phyloP scores from a whole-genome alignment of 2,113 vertebrate genomes.

The Macrotus californicus region DNA sequence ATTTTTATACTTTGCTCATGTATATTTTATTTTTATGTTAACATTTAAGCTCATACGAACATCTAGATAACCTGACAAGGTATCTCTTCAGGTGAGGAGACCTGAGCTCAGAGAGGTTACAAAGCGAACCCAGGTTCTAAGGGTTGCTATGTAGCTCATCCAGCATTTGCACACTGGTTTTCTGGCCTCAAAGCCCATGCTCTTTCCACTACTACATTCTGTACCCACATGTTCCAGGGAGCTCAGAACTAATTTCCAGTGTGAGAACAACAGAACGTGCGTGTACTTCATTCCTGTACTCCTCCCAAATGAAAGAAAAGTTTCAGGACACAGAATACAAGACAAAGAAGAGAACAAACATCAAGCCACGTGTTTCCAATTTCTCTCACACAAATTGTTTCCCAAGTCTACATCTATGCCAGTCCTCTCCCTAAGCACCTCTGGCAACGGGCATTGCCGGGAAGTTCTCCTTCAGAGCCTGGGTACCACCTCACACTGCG shows the following conservation, averaged over 20 bases:
- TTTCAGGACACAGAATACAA: background rate
- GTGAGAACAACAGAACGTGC: background rate
- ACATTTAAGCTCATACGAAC: background rate
- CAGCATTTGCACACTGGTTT: background rate
- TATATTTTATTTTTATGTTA: background rate
- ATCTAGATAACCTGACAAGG: background rate
- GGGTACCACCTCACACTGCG: background rate
- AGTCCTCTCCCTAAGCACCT: background rate
- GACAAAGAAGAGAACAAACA: background rate
- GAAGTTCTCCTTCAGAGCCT: background rate
- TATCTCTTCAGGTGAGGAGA: background rate
- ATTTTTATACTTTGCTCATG: background rate
- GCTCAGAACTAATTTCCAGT: background rate
- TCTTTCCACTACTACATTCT: background rate
- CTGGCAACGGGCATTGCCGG: background rate
- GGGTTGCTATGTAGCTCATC: background rate
- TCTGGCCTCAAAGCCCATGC: background rate
- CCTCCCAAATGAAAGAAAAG: background rate
- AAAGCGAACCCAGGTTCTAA: background rate
- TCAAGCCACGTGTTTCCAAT: background rate
- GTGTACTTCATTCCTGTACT: background rate
- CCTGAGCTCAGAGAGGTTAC: background rate
- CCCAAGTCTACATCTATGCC: background rate
- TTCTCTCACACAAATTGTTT: background rate
- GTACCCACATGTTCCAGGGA: background rate